A percentile compares a stretch with the other conserved stretches of the same genome.
phyloP scores from a whole-genome alignment of 2,888 invertebrate genomes.

The Pheosia tremula region DNA sequence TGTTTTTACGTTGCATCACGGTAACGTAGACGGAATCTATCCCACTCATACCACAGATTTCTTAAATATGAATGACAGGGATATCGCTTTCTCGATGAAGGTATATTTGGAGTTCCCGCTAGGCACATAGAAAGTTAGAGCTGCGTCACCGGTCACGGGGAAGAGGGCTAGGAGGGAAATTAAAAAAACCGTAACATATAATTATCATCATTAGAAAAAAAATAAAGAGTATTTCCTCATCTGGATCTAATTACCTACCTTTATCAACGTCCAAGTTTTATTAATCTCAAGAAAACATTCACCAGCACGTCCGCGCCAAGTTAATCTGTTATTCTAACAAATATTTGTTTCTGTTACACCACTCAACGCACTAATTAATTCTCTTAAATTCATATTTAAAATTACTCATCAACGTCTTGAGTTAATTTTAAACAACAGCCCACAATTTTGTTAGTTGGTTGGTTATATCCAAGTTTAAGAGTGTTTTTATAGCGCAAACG shows the following conservation, averaged over 20 bases:
- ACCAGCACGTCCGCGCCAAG: constrained; percentile 38
- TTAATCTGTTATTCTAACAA: constrained; percentile 45
- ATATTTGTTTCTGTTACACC: constrained; percentile 32
- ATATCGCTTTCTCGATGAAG: too few species aligned
- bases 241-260: constrained; percentile 9
- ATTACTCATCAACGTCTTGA: constrained; percentile 34
- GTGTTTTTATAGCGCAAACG: too few species aligned
- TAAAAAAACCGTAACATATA: too few species aligned
- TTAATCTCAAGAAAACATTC: constrained; percentile 60
- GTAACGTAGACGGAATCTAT: too few species aligned
- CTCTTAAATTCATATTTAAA: constrained; percentile 46
- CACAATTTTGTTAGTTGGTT: constrained; percentile 10
- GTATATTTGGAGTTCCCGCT: too few species aligned
- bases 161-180: too few species aligned
- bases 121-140: too few species aligned
- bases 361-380: constrained; percentile 37
- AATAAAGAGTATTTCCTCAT: not conserved
- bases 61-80: too few species aligned
- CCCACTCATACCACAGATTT: too few species aligned
- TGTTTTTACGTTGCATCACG: too few species aligned
- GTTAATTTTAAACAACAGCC: constrained; percentile 32
- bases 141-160: too few species aligned
- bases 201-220: not conserved
- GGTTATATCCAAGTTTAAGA: too few species aligned
- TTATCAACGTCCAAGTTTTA: constrained; percentile 58